Conservation (phyloP, 2,888 invertebrate genomes). For the Sarcophaga carnaria region DNA sequence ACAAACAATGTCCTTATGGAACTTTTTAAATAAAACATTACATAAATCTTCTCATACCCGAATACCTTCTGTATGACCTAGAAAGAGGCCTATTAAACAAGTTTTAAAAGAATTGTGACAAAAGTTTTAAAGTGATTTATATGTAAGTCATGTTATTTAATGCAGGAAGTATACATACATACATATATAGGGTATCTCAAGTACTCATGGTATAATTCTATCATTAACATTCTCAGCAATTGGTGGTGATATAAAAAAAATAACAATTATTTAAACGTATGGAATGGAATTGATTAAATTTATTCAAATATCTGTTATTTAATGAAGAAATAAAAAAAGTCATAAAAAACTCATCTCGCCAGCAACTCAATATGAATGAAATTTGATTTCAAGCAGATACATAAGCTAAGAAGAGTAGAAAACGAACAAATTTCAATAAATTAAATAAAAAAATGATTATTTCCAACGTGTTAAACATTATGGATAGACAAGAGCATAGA, state of each 20-base stretch:
- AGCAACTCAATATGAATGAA: conserved; percentile 40
- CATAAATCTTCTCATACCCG: too few species aligned
- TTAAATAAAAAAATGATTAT: neutral
- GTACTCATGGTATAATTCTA: conserved; percentile 38
- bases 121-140: too few species aligned
- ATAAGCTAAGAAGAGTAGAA: neutral
- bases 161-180: neutral
- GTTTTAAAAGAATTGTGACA: too few species aligned
- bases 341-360: neutral
- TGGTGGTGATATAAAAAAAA: neutral
- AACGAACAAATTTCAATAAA: neutral
- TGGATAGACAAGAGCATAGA: neutral
- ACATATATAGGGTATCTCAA: neutral
- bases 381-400: conserved; percentile 21
- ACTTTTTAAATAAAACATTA: too few species aligned
- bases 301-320: conserved; percentile 34
- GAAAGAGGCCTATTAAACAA: too few species aligned
- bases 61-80: too few species aligned
- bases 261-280: neutral
- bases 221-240: conserved; percentile 45
- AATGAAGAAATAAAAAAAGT: neutral
- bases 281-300: conserved; percentile 43
- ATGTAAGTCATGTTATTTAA: too few species aligned
- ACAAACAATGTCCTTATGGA: too few species aligned
- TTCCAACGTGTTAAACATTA: neutral